Percentiles rank a stretch among this genome's conserved stretches.
Conservation (phyloP, 2,113 vertebrate genomes). For the Theropithecus gelada region DNA sequence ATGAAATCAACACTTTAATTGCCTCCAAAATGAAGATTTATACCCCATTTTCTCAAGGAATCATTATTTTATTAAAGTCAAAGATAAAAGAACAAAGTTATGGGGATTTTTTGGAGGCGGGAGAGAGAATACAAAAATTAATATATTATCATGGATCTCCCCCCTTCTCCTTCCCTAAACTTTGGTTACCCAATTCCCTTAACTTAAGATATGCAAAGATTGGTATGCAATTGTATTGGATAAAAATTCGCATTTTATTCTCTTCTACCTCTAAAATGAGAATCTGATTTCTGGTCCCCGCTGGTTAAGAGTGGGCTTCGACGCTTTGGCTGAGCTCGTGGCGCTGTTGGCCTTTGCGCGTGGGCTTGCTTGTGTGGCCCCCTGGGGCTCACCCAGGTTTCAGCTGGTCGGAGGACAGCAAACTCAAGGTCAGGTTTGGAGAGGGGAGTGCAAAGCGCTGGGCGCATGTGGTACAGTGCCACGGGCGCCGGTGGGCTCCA, state of each 20-base stretch:
- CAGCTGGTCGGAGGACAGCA: neutral
- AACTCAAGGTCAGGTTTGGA: neutral
- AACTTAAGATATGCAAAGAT: neutral
- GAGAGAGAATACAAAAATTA: neutral
- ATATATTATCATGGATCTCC: neutral
- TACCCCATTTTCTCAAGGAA: slow-evolving; percentile 92
- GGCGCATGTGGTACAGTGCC: neutral
- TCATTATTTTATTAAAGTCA: slow-evolving; percentile 88
- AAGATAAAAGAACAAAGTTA: slow-evolving; percentile 80
- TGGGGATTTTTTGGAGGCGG: neutral
- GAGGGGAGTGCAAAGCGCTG: neutral
- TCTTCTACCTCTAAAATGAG: neutral
- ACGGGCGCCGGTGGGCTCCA: neutral
- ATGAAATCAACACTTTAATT: slow-evolving; percentile 98
- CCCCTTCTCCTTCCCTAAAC: neutral
- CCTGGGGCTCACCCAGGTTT: neutral
- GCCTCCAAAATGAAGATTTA: slow-evolving; percentile 97
- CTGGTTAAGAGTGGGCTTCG: neutral
- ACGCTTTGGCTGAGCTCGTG: neutral
- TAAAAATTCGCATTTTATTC: neutral
- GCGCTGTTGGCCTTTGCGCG: neutral
- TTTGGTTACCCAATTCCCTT: slow-evolving; percentile 16
- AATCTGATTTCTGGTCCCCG: neutral
- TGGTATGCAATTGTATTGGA: neutral
- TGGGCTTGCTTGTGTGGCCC: neutral